Percentiles rank a stretch among this genome's conserved stretches.
Conservation (phyloP, 1,140 invertebrate genomes). For the Colletes latitarsis region DNA sequence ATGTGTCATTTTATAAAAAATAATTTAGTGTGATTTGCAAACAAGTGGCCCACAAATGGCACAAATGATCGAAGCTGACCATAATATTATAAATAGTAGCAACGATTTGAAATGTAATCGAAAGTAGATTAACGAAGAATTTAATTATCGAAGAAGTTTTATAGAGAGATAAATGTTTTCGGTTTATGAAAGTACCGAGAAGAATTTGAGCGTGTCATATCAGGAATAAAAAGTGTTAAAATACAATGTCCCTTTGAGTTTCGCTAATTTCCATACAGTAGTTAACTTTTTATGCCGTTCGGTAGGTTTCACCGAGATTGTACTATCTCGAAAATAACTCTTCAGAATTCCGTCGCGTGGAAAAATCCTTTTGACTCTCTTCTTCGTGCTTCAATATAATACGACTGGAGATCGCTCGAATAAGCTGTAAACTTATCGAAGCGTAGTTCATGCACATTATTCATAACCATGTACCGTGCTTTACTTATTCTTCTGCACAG, state of each 20-base stretch:
- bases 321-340: not conserved
- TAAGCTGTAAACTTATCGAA: slow-evolving; percentile 25
- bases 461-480: slow-evolving; percentile 22
- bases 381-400: slow-evolving; percentile 6
- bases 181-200: no score
- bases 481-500: slow-evolving; percentile 4
- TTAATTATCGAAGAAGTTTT: no score
- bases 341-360: not conserved
- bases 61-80: no score
- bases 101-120: no score
- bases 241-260: not conserved
- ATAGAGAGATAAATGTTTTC: no score
- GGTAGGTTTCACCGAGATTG: not conserved
- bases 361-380: not conserved
- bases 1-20: no score
- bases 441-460: slow-evolving; percentile 32
- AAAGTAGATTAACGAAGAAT: no score
- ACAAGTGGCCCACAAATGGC: no score
- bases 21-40: no score
- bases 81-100: no score
- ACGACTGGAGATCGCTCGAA: not conserved
- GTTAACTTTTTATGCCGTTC: not conserved
- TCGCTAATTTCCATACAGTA: not conserved
- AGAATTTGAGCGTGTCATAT: no score
- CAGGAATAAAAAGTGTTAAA: not conserved